A percentile compares a stretch with the other conserved stretches of the same genome.
These are phyloP conservation scores for Synanthedon myopaeformis DNA, from an alignment of 2,888 invertebrate genomes.

Conservation along the genomic window DNA sequence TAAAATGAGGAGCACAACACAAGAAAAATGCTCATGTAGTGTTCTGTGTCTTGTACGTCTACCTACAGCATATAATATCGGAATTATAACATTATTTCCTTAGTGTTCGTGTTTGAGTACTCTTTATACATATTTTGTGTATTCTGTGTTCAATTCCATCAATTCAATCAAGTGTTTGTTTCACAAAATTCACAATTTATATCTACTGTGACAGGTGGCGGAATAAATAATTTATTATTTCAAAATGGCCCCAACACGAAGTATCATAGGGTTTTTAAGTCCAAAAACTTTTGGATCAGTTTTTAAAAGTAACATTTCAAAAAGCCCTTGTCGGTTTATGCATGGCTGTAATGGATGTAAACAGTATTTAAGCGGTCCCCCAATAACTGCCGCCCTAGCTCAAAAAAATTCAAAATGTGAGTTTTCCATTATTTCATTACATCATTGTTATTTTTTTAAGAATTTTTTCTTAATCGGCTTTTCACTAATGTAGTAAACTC, in stretches of 20 bases:
- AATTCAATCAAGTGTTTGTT: too few species aligned
- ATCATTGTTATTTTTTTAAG: constrained; percentile 27
- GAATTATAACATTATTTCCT: too few species aligned
- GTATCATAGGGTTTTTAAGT: constrained; percentile 71
- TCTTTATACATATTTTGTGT: too few species aligned
- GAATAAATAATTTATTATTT: constrained; percentile 15
- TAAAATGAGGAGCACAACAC: too few species aligned
- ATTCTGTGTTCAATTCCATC: too few species aligned
- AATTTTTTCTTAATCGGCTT: too few species aligned
- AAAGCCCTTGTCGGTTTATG: constrained; percentile 58
- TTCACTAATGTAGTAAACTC: neutral
- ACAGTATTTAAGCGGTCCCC: constrained; percentile 33
- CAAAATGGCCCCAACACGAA: constrained; percentile 73
- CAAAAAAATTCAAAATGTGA: constrained; percentile 55
- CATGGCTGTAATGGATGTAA: constrained; percentile 66
- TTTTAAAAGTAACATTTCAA: constrained; percentile 58
- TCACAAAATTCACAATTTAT: too few species aligned
- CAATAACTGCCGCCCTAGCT: constrained; percentile 34
- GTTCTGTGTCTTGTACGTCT: too few species aligned
- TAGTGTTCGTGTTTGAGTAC: too few species aligned
- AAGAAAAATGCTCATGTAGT: too few species aligned
- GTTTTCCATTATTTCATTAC: constrained; percentile 63
- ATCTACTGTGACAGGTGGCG: too few species aligned
- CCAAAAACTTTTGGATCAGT: constrained; percentile 67
- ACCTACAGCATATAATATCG: too few species aligned